phyloP scores from a whole-genome alignment of 2,888 invertebrate genomes.

The Chloroclystis v-ata region DNA sequence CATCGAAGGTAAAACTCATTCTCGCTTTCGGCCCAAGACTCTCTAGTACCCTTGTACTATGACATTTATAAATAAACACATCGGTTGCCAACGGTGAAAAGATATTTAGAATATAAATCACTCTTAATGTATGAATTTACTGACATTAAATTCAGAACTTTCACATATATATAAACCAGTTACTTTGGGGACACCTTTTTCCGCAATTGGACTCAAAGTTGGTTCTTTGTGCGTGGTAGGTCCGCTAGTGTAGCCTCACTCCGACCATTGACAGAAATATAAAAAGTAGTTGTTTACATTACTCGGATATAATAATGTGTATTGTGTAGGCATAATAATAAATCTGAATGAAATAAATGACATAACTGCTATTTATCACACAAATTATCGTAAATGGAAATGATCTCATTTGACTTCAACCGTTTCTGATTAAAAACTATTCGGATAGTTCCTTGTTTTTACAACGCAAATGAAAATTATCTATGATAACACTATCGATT shows the following conservation, averaged over 20 bases:
- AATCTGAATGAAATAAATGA: constrained; percentile 37
- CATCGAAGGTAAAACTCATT: constrained; percentile 77
- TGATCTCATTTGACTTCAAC: constrained; percentile 60
- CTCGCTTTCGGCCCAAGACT: constrained; percentile 74
- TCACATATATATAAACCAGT: no score
- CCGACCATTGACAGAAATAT: no score
- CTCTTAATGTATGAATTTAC: no score
- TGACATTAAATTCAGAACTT: no score
- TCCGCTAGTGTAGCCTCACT: no score
- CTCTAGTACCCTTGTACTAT: constrained; percentile 71
- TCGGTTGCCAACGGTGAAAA: constrained; percentile 61
- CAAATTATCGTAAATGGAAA: constrained; percentile 61
- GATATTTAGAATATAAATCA: constrained; percentile 34
- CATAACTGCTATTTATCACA: constrained; percentile 40
- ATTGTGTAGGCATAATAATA: constrained; percentile 22
- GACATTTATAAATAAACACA: constrained; percentile 70
- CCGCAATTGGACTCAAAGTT: no score
- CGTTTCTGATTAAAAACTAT: constrained; percentile 54
- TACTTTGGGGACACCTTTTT: no score
- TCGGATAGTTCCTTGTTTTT: constrained; percentile 57
- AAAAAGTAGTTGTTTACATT: no score
- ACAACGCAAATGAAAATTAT: constrained; percentile 66
- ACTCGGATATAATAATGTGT: no score
- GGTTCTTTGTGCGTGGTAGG: no score
- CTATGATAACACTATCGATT: constrained; percentile 51